Evolutionary conservation across 2,888 invertebrate genomes (phyloP).

Genomic region (Leptura quadrifasciata): DNA sequence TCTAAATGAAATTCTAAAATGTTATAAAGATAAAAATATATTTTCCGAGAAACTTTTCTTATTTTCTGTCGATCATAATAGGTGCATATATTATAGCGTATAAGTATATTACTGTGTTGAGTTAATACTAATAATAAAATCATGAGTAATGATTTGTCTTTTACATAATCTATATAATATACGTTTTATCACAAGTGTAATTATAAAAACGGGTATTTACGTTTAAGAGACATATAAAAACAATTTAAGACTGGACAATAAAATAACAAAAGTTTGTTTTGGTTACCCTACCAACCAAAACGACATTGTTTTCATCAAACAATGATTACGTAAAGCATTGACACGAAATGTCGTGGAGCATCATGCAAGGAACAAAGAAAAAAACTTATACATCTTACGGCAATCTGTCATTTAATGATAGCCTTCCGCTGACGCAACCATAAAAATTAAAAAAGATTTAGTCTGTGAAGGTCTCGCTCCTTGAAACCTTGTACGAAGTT

Average conservation of each 20-base stretch:
- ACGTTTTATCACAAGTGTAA: not conserved
- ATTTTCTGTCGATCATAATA: no score
- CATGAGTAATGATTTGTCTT: no score
- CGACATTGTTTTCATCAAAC: constrained; percentile 61
- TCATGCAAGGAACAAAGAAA: constrained; percentile 63
- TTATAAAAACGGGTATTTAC: not conserved
- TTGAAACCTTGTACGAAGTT: constrained; percentile 32
- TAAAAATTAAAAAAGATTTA: constrained; percentile 60
- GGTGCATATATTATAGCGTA: no score
- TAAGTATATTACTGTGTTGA: no score
- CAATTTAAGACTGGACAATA: constrained; percentile 6
- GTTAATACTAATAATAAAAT: no score
- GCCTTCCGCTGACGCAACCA: constrained; percentile 69
- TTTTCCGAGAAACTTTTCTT: no score
- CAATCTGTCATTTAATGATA: constrained; percentile 70
- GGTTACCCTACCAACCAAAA: constrained; percentile 24
- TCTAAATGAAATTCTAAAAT: no score
- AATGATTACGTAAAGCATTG: constrained; percentile 64
- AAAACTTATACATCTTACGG: constrained; percentile 62
- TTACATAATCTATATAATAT: not conserved
- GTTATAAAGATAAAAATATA: no score
- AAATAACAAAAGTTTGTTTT: constrained; percentile 18
- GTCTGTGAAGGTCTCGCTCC: constrained; percentile 55
- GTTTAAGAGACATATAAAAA: not conserved
- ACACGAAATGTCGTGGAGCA: constrained; percentile 62